These are phyloP conservation scores for Narcine bancroftii DNA, from an alignment of 2,113 vertebrate genomes.

Conservation along the genomic window DNA sequence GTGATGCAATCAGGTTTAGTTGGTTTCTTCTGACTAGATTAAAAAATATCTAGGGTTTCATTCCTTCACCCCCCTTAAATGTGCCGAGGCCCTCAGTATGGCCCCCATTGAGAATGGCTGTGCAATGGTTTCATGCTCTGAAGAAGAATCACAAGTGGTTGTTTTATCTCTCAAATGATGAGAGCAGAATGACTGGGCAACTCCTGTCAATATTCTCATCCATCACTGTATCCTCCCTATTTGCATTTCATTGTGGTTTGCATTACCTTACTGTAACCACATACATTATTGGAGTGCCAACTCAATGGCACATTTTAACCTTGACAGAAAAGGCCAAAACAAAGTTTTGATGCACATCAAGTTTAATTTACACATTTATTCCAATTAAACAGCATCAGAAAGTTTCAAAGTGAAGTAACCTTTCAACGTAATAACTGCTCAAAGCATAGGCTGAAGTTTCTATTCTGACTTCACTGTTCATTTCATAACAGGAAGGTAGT, in stretches of 20 bases:
- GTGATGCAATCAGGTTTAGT: too few species aligned
- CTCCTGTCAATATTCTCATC: neutral
- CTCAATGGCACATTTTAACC: neutral
- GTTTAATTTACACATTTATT: neutral
- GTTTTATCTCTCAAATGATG: neutral
- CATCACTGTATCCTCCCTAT: neutral
- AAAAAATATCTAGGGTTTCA: too few species aligned
- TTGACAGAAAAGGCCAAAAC: neutral
- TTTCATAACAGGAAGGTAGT: conserved; percentile 20
- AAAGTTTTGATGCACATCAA: too few species aligned
- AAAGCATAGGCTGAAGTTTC: neutral
- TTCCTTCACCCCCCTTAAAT: too few species aligned
- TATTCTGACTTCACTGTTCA: neutral
- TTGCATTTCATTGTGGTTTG: neutral
- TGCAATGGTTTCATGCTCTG: neutral
- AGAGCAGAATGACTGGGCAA: neutral
- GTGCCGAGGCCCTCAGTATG: too few species aligned
- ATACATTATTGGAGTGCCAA: too few species aligned
- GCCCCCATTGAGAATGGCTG: too few species aligned
- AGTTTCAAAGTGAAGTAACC: neutral
- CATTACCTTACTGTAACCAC: neutral
- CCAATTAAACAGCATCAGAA: neutral
- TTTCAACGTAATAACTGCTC: neutral
- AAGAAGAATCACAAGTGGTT: neutral
- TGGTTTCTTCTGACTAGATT: too few species aligned